Base-by-base conservation (phyloP, 1,140 invertebrate species). In the Phocides pigmalion region DNA sequence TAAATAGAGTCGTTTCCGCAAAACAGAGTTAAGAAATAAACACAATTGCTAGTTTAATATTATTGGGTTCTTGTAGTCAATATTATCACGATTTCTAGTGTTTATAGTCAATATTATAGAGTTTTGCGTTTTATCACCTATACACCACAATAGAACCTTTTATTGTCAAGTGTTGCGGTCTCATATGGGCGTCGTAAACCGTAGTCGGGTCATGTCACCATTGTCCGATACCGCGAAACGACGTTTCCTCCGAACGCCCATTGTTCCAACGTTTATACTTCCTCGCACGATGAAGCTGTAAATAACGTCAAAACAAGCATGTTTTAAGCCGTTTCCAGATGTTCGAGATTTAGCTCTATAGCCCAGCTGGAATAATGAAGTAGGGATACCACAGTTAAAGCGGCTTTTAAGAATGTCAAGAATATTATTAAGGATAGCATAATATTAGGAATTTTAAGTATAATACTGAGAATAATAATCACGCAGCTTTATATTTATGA, bases 191-290 rank as follows among this genome's bases (percentile, higher is more conserved):
- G 16, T 42, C 41, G 16, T 42, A 42, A 42, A 42, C n/a, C n/a
- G 16, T 42, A 15, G 41, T 42, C 9, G 16, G 25, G 53, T 42
- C 12, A 22, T 32, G 39, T 56, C 53, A 44, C 53, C 53, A 56
- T 56, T 56, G 53, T 56, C 53, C 20, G 17, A 28, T 56, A 56
- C 53, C 53, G 20, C 53, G 53, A 56, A 56, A 0, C 53, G 53
- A 42, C 53, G 37, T 56, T 56, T 56, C 53, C 53, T 56, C 39
- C 28, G 41, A 56, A 44, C 37, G 53, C 25, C 53, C 53, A 56
- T 56, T 56, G 53, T 56, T 54, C 17, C 22, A 22, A 42, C 14
- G 53, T 17, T 28, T 15, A 16, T 56, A 42, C 39, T 22, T 12
- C 22, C 47, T 15, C 22, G 50, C 25, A 50, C 47, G 50, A 53